Base-by-base conservation (phyloP, 1,140 invertebrate genomes). In the Aphidius gifuensis region DNA sequence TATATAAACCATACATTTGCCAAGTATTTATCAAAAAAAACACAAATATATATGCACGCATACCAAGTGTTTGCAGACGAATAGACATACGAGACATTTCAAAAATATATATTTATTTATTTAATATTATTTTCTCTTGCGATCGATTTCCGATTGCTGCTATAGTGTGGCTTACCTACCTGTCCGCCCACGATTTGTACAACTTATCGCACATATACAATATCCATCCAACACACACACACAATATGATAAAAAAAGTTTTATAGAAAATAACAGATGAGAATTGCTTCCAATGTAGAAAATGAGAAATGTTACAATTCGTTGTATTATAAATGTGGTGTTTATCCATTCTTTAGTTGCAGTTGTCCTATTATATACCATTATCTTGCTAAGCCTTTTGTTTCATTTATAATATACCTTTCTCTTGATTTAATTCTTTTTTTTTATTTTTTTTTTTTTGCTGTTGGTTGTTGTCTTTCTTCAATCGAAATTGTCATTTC, bases 141-240 rank as follows among this genome's bases (percentile, higher is more conserved):
- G 60, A 65, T 65, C 60, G 64, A 65, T 65, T 65, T 65, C 51
- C 64, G 58, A 66, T 66, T 61, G 61, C 48, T 51, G 60, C 58
- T 40, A 40, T 59, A 50, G 23, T 43, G 48, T 40, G 42, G 42
- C 16, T 43, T 58, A 53, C 23, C 48, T 65, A 64, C 61, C 55
- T 62, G 65, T 66, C 65, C 65, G 65, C 65, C 65, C 65, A 66
- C 65, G 47, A 60, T 50, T 32, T 32, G 53, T 54, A 43, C 58
- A 46, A 60, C 61, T 63, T 63, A 63, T 63, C 61, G 56, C 40
- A 53, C 21, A 53, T 32, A 53, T 8, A 53, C 21, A 32, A 53
- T 32, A 32, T 32, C 23, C 2, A 55, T 38, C 21, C 11, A 50
- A 55, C 53, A 6, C 9, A 43, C 9, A 43, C 39, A 42, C 53